These are phyloP conservation scores for Paguma larvata DNA, from an alignment of 2,797 vertebrate genomes.

Conservation along the genomic window DNA sequence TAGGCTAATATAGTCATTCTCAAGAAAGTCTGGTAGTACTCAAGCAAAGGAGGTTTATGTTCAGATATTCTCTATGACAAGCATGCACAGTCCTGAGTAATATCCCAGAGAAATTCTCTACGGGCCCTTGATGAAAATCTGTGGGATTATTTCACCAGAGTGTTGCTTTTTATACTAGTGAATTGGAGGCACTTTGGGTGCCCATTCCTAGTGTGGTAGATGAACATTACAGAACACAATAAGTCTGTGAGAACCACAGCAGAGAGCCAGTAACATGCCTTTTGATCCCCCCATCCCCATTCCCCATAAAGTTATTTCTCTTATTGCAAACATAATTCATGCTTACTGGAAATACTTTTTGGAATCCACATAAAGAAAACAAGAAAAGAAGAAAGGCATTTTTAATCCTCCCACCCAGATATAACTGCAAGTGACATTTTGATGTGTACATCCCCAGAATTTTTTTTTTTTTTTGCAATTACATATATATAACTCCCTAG, in stretches of 20 bases:
- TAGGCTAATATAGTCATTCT: neutral
- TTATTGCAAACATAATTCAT: neutral
- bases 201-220: neutral
- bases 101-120: neutral
- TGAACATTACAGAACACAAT: neutral
- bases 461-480: constrained; percentile 38
- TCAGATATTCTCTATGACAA: neutral
- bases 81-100: neutral
- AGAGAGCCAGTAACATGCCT: neutral
- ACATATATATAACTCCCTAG: constrained; percentile 18
- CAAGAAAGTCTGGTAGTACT: neutral
- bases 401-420: constrained; percentile 18
- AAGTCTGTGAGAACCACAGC: neutral
- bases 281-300: neutral
- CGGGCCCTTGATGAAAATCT: neutral
- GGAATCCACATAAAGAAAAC: constrained; percentile 18
- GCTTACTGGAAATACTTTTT: neutral
- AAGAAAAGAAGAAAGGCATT: neutral
- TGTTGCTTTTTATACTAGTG: neutral
- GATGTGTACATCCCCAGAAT: neutral
- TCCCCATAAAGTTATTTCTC: neutral
- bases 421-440: constrained; percentile 9
- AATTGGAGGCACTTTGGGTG: neutral
- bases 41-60: neutral
- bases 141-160: neutral